phyloP scores from a whole-genome alignment of 2,113 vertebrate genomes.

The Spea multiplicata region DNA sequence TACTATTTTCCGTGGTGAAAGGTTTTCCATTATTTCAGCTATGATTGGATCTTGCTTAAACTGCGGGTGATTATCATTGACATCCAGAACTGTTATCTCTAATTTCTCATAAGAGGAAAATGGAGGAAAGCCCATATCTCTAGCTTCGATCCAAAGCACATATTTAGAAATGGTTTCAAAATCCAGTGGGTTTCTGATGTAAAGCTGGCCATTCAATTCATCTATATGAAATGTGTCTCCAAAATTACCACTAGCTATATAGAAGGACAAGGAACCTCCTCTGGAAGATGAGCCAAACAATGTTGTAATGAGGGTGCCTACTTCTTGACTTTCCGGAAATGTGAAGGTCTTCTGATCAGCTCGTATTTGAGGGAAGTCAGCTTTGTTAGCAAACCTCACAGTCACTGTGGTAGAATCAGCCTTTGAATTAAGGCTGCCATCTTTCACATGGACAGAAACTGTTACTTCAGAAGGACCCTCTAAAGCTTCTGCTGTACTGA shows the following conservation, averaged over 20 bases:
- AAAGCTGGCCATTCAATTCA: conserved; percentile 86
- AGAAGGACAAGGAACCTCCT: conserved; percentile 85
- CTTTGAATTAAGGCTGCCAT: conserved; percentile 76
- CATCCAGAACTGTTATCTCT: conserved; percentile 81
- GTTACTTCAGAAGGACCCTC: conserved; percentile 82
- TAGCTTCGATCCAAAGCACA: conserved; percentile 89
- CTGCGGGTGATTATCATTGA: conserved; percentile 86
- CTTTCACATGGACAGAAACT: conserved; percentile 86
- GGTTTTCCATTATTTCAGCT: conserved; percentile 84
- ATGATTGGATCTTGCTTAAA: conserved; percentile 86
- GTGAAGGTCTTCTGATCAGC: conserved; percentile 78
- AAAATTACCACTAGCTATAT: conserved; percentile 91
- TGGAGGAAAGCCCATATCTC: conserved; percentile 91
- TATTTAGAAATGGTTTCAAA: conserved; percentile 90
- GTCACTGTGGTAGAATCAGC: conserved; percentile 91
- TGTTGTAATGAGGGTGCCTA: conserved; percentile 78
- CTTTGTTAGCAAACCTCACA: conserved; percentile 83
- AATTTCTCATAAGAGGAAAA: conserved; percentile 92
- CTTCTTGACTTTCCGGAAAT: conserved; percentile 85
- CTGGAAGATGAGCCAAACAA: conserved; percentile 81
- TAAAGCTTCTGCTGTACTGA: conserved; percentile 77
- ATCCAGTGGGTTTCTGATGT: conserved; percentile 77
- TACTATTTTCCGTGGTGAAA: conserved; percentile 81
- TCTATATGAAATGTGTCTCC: conserved; percentile 86
- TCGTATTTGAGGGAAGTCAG: conserved; percentile 82